phyloP scores from a whole-genome alignment of 2,113 vertebrate species.

The Elanus axillaris region DNA sequence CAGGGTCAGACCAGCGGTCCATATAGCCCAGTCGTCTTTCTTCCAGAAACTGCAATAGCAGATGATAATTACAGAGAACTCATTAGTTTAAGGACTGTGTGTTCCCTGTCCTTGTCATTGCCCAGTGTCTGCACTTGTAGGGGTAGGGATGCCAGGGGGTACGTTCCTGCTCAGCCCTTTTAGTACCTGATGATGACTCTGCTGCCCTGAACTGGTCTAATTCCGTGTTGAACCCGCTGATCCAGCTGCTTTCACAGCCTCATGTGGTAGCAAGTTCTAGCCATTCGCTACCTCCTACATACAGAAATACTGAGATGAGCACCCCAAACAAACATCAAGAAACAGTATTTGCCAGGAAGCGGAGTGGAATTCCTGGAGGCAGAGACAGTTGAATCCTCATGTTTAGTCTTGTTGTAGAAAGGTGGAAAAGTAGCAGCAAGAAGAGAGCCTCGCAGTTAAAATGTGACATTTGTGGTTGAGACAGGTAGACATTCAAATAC shows the following conservation, averaged over 20 bases:
- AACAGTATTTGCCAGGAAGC: not conserved
- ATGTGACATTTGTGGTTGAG: not conserved
- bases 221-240: not conserved
- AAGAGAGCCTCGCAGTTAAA: not conserved
- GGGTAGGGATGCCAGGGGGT: not conserved
- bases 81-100: not conserved
- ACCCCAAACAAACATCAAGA: not conserved
- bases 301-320: not conserved
- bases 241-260: not conserved
- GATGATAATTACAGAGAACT: not conserved
- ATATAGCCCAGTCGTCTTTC: fast-evolving
- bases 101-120: not conserved
- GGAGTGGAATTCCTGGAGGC: not conserved
- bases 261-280: not conserved
- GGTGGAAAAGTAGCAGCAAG: not conserved
- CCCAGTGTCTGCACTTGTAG: fast-evolving
- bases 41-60: not conserved
- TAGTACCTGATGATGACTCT: not conserved
- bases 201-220: not conserved
- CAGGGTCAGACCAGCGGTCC: not conserved
- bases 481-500: not conserved
- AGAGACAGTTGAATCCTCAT: not conserved
- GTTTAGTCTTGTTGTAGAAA: not conserved
- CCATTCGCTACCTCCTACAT: fast-evolving
- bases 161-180: not conserved